phyloP scores from a whole-genome alignment of 2,113 vertebrate species.

The Sturnus vulgaris region DNA sequence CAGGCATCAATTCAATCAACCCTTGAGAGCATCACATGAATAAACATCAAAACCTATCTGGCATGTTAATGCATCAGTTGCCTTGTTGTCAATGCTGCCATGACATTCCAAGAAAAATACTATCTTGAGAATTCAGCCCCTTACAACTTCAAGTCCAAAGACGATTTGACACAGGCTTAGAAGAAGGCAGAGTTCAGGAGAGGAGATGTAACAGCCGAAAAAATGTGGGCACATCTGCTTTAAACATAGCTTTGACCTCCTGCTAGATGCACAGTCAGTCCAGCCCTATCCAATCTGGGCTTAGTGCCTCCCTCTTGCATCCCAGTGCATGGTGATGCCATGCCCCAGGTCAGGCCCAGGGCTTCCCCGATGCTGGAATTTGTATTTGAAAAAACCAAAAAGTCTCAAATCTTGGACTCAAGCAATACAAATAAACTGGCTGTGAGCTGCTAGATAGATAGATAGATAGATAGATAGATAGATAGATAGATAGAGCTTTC shows the following conservation, averaged over 20 bases:
- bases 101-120: not conserved
- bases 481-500: too few species aligned
- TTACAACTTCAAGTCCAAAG: not conserved
- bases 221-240: not conserved
- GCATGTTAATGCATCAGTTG: conserved; percentile 17
- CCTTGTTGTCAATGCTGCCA: conserved; percentile 33
- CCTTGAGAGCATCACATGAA: conserved; percentile 17
- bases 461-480: too few species aligned
- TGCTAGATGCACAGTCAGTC: not conserved
- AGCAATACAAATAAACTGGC: not conserved
- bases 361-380: not conserved
- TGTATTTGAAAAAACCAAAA: not conserved
- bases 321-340: fast-evolving
- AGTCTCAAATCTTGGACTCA: not conserved
- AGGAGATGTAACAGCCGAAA: not conserved
- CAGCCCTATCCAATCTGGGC: fast-evolving
- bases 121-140: not conserved
- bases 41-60: conserved; percentile 23
- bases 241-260: not conserved
- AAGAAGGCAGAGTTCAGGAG: not conserved
- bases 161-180: not conserved
- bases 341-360: not conserved
- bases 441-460: not conserved
- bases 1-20: conserved; percentile 31
- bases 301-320: not conserved